Evolutionary conservation across 2,888 invertebrate genomes (phyloP).

Genomic region (Catocala fraxini): DNA sequence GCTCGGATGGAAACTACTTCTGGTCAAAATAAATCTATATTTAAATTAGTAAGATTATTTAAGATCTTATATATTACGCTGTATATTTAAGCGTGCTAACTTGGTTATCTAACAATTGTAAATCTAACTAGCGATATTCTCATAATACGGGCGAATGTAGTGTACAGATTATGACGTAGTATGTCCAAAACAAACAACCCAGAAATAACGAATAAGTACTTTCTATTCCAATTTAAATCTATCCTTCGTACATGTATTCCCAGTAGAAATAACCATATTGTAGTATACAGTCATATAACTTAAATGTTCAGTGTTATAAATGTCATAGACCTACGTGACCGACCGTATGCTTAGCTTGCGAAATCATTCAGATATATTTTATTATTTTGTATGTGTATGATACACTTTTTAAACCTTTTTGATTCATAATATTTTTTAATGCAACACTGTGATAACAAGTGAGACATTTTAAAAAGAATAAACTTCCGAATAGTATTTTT

Average conservation of each 20-base stretch:
- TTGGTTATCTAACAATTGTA: no score
- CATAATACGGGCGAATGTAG: no score
- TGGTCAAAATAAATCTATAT: no score
- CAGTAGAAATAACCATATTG: neutral
- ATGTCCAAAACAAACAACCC: no score
- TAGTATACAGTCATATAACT: neutral
- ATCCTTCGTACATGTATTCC: neutral
- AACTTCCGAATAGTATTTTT: constrained; percentile 33
- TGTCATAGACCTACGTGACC: neutral
- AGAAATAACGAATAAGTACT: no score
- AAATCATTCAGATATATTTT: neutral
- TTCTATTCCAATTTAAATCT: no score
- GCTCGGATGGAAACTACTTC: no score
- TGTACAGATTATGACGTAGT: no score
- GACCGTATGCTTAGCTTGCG: constrained; percentile 5
- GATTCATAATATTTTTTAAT: constrained; percentile 36
- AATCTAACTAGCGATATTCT: no score
- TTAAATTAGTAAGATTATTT: no score
- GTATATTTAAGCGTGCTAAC: no score
- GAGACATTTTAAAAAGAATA: constrained; percentile 28
- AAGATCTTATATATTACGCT: no score
- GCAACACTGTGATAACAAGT: constrained; percentile 49
- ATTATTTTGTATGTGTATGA: neutral
- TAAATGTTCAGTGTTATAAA: constrained; percentile 5
- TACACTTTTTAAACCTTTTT: constrained; percentile 3